Evolutionary conservation across 2,113 vertebrate species (phyloP), one percentile per base, ranked within the genome.

Genomic region (Ammodytes dubius): DNA sequence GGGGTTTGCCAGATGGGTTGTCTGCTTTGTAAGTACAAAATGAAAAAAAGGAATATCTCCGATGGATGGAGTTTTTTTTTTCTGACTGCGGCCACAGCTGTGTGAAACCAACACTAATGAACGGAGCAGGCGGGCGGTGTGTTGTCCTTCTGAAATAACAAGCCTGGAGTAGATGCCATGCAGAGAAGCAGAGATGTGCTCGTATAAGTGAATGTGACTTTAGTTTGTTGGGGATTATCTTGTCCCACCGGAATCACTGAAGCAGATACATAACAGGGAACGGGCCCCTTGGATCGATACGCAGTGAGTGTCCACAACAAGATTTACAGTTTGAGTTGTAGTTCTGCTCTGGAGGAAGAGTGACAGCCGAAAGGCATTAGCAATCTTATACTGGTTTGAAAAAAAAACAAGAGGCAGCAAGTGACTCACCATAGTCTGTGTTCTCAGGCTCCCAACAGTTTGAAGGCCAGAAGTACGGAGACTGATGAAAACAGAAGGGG

Each of bases 361-460:
- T 49, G 66, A 77, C 63, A 43, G 66, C 63, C 69, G 53, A 81
- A 27, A 70, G 46, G 75, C 69, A 43, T 80, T 45, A 65, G 64
- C 37, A 3, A 82, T 39, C 74, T 67, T 70, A 58, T 35, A 14
- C 63, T 11, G 66, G 49, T 60, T 69, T 65, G 68, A 70, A 63
- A 52, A 70, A 57, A 49, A 60, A 65, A 53, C 78, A 67, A 67
- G 60, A 77, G 79, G 63, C 7, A 74, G 56, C 3, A 37, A 47
- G 45, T 83, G 81, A 92, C 97, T 97, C 91, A 99, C 97, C 98
- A 40, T 99, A 99, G 91, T 99, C 98, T 19, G 97, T 99, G 92
- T 99, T 99, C 92, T 99, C 98, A 17, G 98, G 98, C 91, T 99
- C 98, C 98, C 98, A 99, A 90, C 97, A 99, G 91, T 99, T 98